Conservation (phyloP, 1,140 invertebrate species). For the Belonocnema kinseyi region DNA sequence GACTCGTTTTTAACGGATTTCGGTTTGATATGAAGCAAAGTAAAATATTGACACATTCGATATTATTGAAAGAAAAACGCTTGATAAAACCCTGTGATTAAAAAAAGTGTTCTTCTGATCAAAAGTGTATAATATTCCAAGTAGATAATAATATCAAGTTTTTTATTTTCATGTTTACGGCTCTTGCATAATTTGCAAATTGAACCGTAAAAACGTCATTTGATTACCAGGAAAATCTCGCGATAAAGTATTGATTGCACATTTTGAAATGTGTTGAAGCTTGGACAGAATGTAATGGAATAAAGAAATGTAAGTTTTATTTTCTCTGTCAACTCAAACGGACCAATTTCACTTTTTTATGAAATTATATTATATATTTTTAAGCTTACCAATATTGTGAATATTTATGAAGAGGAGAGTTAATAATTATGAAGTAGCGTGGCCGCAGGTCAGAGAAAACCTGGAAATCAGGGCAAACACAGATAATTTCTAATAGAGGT, state of each 20-base stretch:
- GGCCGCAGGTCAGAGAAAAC: no score
- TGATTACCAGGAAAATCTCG: neutral
- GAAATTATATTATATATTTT: neutral
- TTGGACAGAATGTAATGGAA: neutral
- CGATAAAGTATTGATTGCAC: neutral
- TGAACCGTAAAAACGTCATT: neutral
- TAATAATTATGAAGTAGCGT: neutral
- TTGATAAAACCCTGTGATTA: no score
- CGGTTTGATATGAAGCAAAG: no score
- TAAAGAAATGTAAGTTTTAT: slow-evolving; percentile 23
- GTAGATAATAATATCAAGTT: no score
- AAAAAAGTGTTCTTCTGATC: no score
- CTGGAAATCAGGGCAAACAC: no score
- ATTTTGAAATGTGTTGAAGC: neutral
- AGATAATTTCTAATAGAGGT: no score
- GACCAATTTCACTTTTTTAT: neutral
- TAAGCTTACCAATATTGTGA: neutral
- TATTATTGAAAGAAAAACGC: no score
- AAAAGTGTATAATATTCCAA: no score
- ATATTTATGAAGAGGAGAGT: slow-evolving; percentile 9
- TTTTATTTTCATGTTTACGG: neutral
- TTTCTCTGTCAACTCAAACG: slow-evolving; percentile 8
- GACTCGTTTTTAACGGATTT: no score
- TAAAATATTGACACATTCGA: no score
- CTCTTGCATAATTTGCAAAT: neutral